phyloP scores from a whole-genome alignment of 30 jellyfish, hydroid and myxozoan genomes.

The Hydractinia echinata region DNA sequence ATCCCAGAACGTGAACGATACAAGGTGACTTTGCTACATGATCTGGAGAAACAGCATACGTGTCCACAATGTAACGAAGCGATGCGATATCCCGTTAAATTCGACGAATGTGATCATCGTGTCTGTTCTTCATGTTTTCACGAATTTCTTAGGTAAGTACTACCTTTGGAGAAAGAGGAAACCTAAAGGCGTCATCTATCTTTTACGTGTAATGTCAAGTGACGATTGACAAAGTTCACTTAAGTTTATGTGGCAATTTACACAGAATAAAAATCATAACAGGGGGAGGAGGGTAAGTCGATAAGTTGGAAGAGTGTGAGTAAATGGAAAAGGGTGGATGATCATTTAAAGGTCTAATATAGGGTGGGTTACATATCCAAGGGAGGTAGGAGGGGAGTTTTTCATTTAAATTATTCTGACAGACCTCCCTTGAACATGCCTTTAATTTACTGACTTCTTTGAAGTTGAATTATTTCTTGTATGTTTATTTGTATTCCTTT shows the following conservation, averaged over 20 bases:
- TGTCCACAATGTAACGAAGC: constrained; percentile 89
- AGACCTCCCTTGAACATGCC: too few species aligned
- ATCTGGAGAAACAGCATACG: constrained; percentile 68
- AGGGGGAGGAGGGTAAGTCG: too few species aligned
- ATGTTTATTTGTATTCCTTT: too few species aligned
- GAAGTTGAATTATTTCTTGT: too few species aligned
- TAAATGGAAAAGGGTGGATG: too few species aligned
- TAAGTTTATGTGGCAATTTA: not conserved
- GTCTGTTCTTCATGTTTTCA: constrained; percentile 86
- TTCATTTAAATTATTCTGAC: too few species aligned
- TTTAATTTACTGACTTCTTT: too few species aligned
- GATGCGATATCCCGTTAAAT: constrained; percentile 76
- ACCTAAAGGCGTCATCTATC: not conserved
- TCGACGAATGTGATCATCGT: constrained; percentile 74
- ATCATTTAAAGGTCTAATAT: too few species aligned
- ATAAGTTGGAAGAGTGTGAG: too few species aligned
- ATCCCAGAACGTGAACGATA: constrained; percentile 50
- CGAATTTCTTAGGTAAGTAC: constrained; percentile 64
- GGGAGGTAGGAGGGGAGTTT: too few species aligned
- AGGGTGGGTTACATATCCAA: too few species aligned
- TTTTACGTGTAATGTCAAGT: not conserved
- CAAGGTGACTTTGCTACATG: constrained; percentile 51
- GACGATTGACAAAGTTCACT: not conserved
- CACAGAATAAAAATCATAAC: too few species aligned
- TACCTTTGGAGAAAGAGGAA: not conserved